Base-by-base conservation (phyloP, 2,888 invertebrate genomes). In the Stenodera caucasica region DNA sequence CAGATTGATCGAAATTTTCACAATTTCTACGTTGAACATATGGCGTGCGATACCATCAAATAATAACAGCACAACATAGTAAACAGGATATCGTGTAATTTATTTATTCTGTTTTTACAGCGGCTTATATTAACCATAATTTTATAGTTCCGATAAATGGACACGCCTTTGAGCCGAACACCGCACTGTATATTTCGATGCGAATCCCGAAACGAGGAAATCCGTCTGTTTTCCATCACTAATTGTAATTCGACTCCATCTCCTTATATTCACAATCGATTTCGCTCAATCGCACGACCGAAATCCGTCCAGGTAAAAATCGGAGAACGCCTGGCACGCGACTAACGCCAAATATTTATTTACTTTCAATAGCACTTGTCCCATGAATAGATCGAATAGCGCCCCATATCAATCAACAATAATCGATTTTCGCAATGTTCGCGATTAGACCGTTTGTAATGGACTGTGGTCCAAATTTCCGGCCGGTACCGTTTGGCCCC, bases 1-100 rank as follows among this genome's bases (percentile, higher is more conserved):
- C 14, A 29, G 35, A 14, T 45, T 60, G 52, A 55, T 56, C 56
- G 53, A 33, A 60, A 53, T 53, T 55, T 60, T n/a, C n/a, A n/a
- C n/a, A n/a, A 32, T 60, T 55, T 58, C 35, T 55, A 49, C 59
- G 54, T 30, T 26, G 37, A 58, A 49, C 63, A 63, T 29, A 59
- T 63, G 63, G 59, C 63, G 59, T 63, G 63, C 63, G 63, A 63
- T 63, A 63, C 51, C 49, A 63, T 63, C 63, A 50, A 56, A 52
- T 63, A 59, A 58, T 59, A 62, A 55, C 23, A 53, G 51, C 49
- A 62, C 55, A 53, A 49, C 59, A 60, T 51, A 59, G 49, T 57
- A 57, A 63, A 63, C 63, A 63, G 63, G 63, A 63, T 60, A 58
- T 30, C n/a, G n/a, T 12, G 21, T 37, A 55, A 50, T 62, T 56